Evolutionary conservation across 2,113 vertebrate species (phyloP).

Genomic region (Chloropsis cyanopogon): DNA sequence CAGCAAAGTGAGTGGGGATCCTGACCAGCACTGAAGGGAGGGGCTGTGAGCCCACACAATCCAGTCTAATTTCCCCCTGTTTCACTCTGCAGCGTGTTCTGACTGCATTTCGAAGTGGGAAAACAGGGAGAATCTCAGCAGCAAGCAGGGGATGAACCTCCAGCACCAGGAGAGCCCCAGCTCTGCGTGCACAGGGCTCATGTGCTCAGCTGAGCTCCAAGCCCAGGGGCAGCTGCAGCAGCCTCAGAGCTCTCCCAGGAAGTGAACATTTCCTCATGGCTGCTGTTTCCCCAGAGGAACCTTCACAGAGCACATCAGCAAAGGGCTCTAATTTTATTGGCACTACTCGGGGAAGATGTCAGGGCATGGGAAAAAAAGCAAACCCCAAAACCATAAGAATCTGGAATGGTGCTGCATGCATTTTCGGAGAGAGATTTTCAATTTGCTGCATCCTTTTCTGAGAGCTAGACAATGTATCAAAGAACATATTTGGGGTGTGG

Average conservation of each 20-base stretch:
- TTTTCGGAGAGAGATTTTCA: neutral
- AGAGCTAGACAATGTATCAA: neutral
- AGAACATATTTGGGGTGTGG: neutral
- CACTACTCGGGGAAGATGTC: neutral
- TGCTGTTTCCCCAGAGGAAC: neutral
- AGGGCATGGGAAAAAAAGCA: neutral
- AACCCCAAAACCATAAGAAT: neutral
- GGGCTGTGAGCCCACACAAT: neutral
- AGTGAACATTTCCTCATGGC: neutral
- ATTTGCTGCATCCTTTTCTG: neutral
- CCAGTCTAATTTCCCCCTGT: no score
- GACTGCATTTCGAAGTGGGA: neutral
- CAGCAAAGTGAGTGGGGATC: neutral
- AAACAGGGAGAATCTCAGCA: neutral
- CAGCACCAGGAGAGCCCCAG: neutral
- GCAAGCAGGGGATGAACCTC: rapidly evolving
- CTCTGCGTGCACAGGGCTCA: neutral
- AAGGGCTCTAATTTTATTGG: neutral
- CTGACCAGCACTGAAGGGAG: neutral
- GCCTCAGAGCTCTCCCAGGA: neutral
- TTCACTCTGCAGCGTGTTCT: neutral
- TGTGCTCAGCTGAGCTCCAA: neutral
- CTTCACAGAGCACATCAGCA: neutral
- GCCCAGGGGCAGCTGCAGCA: neutral
- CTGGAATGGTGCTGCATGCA: neutral